These are phyloP conservation scores for Notocelia uddmanniana DNA, from an alignment of 2,888 invertebrate genomes.

Conservation along the genomic window DNA sequence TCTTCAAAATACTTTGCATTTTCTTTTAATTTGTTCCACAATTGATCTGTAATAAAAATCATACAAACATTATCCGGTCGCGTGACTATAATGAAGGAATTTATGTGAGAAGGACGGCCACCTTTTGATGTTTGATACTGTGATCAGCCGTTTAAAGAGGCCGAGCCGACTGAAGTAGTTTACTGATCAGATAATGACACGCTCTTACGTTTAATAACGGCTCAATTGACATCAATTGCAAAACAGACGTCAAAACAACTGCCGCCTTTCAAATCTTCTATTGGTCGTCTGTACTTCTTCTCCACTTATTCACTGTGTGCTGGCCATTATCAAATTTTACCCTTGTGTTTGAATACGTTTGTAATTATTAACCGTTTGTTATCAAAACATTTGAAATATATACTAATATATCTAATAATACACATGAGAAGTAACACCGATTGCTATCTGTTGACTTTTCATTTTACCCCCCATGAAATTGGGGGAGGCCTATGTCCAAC, in stretches of 20 bases:
- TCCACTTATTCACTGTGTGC: too few relatives aligned
- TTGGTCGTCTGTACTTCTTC: background rate
- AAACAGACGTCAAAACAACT: background rate
- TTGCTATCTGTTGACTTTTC: too few relatives aligned
- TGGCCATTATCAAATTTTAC: background rate
- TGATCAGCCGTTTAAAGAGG: background rate
- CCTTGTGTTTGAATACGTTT: background rate
- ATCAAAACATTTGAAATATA: too few relatives aligned
- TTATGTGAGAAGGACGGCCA: background rate
- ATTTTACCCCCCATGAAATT: too few relatives aligned
- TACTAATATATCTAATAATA: too few relatives aligned
- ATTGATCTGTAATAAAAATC: slow-evolving; percentile 59
- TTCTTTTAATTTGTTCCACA: slow-evolving; percentile 60
- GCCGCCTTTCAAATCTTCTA: background rate
- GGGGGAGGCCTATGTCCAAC: too few relatives aligned
- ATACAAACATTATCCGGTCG: background rate
- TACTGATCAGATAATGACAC: slow-evolving; percentile 21
- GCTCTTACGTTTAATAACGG: slow-evolving; percentile 8
- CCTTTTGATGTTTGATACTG: background rate
- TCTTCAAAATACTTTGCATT: slow-evolving; percentile 62
- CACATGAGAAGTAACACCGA: too few relatives aligned
- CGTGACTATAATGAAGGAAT: background rate
- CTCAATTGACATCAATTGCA: slow-evolving; percentile 7
- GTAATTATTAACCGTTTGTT: too few relatives aligned
- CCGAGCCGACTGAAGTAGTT: background rate